Evolutionary conservation across 1,140 invertebrate species (phyloP).

Genomic region (Pseudomyrmex pallidus): DNA sequence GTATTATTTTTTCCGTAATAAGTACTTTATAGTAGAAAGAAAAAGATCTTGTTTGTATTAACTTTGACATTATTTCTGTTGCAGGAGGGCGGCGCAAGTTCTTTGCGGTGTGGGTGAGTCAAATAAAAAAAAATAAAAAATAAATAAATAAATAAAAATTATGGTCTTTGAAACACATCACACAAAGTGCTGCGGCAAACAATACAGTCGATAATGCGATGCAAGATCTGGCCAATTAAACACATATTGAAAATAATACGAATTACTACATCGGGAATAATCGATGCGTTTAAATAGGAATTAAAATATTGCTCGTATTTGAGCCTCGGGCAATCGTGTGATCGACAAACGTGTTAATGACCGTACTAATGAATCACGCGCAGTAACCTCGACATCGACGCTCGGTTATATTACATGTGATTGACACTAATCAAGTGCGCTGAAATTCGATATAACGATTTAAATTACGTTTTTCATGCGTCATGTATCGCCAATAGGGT

Average conservation of each 20-base stretch:
- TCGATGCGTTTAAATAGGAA: conserved; percentile 58
- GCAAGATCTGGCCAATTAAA: conserved; percentile 51
- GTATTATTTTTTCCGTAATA: neutral
- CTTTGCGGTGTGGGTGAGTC: neutral
- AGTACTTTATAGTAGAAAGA: neutral
- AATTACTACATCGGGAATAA: conserved; percentile 44
- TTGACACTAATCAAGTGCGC: conserved; percentile 65
- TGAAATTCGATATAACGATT: conserved; percentile 65
- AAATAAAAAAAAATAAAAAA: too few species aligned
- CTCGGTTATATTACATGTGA: conserved; percentile 64
- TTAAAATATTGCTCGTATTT: conserved; percentile 57
- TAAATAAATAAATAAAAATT: too few species aligned
- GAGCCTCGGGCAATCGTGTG: conserved; percentile 45
- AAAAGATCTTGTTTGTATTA: neutral
- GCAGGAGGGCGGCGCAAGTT: neutral
- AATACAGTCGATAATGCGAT: conserved; percentile 32
- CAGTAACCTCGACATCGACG: conserved; percentile 53
- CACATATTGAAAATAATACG: conserved; percentile 36
- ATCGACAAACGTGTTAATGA: conserved; percentile 60
- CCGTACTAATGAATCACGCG: conserved; percentile 64
- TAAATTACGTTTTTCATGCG: conserved; percentile 62
- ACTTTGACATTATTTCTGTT: conserved; percentile 9
- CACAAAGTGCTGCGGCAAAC: neutral
- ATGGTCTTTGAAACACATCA: neutral
- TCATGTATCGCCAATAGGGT: conserved; percentile 26